Evolutionary conservation across 2,797 vertebrate genomes (phyloP), one percentile per base, ranked within the genome.

Genomic region (Calcarius lapponicus): DNA sequence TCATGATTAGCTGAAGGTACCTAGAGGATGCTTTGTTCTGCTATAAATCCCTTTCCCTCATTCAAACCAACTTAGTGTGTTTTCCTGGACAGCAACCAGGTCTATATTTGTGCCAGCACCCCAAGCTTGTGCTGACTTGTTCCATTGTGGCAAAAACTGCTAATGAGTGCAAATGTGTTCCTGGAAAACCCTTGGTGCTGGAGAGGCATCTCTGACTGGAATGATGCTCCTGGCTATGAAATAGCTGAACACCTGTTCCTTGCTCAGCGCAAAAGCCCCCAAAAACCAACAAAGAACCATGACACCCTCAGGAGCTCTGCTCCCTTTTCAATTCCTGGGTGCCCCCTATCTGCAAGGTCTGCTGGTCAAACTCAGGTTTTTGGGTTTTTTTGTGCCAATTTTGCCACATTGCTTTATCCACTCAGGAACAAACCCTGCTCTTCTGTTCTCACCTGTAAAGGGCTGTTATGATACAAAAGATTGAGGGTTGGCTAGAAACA

Each of bases 161-260:
- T 96, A 90, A 95, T 92, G 92, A 95, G 94, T 76, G 86, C 88
- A 96, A 95, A 90, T 89, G 71, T 85, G 90, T 96, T 96, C 94
- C 92, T 96, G 95, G 95, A 97, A 97, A 96, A 95, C 90, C 71
- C 90, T 96, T n/a, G 70, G 67, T 3, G 45, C 82, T 86, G 61
- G 67, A 80, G 88, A 88, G 86, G 74, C 67, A 74, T 91, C 93
- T 95, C 91, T 62, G 50, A 29, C 67, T 94, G 93, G 83, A 94
- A 85, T 69, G 94, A 82, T 95, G 96, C 93, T 96, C 54, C 90
- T 94, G 93, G 94, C 91, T 94, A 65, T 66, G 80, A 76, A 96
- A 95, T 85, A 89, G 75, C 80, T 88, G 92, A 95, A 92, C 88
- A 96, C 95, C 93, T 95, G 91, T 91, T 95, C 70, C 91, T 80